A percentile compares a stretch with the other conserved stretches of the same genome.
These are phyloP conservation scores for Listronotus bonariensis DNA, from an alignment of 1,140 invertebrate species.

Conservation along the genomic window DNA sequence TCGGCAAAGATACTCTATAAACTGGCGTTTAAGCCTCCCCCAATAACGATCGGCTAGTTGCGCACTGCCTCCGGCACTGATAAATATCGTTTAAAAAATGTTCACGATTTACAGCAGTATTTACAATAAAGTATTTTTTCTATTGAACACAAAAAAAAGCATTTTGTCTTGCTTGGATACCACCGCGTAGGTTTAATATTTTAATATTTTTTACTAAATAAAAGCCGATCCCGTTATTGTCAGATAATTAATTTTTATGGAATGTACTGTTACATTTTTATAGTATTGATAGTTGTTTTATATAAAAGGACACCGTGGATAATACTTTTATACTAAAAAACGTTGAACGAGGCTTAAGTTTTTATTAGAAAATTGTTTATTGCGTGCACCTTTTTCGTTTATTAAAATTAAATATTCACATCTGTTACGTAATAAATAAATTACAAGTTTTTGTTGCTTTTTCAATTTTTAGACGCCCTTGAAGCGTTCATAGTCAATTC, in stretches of 20 bases:
- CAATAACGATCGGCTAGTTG: no score
- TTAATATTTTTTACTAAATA: conserved; percentile 11
- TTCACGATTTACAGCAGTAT: no score
- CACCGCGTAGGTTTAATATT: conserved; percentile 11
- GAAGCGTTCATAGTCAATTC: conserved; percentile 29
- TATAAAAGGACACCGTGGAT: conserved; percentile 13
- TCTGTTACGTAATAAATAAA: conserved; percentile 33
- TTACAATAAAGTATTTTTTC: no score
- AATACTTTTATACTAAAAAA: conserved; percentile 17
- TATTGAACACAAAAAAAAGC: background rate
- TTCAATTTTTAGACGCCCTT: conserved; percentile 26
- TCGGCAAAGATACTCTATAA: no score
- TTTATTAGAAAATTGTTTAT: conserved; percentile 24
- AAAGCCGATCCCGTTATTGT: conserved; percentile 11
- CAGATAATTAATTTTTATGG: conserved; percentile 18
- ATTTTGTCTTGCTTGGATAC: conserved; percentile 10
- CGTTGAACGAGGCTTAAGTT: conserved; percentile 4
- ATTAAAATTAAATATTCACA: conserved; percentile 28
- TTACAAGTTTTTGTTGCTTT: conserved; percentile 31
- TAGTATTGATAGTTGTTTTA: background rate
- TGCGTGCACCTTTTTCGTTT: conserved; percentile 28
- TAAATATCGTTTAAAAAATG: no score
- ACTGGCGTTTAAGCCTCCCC: no score
- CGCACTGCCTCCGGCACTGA: no score
- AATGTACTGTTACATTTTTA: conserved; percentile 1